phyloP scores from a whole-genome alignment of 2,888 invertebrate genomes.

The Pilophorus perplexus region DNA sequence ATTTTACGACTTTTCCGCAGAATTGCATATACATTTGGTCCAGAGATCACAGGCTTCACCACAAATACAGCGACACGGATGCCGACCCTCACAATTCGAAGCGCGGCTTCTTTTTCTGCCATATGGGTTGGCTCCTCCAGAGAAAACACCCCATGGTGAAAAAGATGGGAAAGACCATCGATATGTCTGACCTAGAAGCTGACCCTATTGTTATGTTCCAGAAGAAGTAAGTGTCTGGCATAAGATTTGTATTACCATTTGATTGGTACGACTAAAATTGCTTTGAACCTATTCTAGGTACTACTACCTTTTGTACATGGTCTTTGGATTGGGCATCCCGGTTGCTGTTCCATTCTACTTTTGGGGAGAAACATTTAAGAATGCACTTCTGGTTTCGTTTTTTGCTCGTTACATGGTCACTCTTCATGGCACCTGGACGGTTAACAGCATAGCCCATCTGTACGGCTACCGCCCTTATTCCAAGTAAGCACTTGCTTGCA shows the following conservation, averaged over 20 bases:
- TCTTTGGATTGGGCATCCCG: slow-evolving; percentile 63
- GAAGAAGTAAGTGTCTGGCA: slow-evolving; percentile 66
- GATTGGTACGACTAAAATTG: too few species aligned
- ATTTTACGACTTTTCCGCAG: slow-evolving; percentile 12
- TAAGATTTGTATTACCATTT: too few species aligned
- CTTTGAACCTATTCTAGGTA: too few species aligned
- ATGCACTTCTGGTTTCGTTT: slow-evolving; percentile 62
- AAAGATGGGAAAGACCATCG: slow-evolving; percentile 62
- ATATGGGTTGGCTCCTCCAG: slow-evolving; percentile 80
- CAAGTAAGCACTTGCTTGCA: slow-evolving; percentile 53
- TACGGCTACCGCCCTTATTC: slow-evolving; percentile 78
- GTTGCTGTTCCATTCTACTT: slow-evolving; percentile 63
- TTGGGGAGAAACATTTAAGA: slow-evolving; percentile 65
- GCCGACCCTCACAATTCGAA: slow-evolving; percentile 78
- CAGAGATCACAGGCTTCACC: slow-evolving; percentile 76
- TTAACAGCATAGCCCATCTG: slow-evolving; percentile 78
- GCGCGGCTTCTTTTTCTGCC: slow-evolving; percentile 83
- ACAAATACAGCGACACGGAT: slow-evolving; percentile 72
- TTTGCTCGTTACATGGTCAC: slow-evolving; percentile 62
- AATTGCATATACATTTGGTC: slow-evolving; percentile 65
- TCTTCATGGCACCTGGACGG: slow-evolving; percentile 76
- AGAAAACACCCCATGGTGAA: slow-evolving; percentile 75
- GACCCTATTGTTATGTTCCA: slow-evolving; percentile 74
- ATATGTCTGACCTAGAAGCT: slow-evolving; percentile 70
- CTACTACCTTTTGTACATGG: slow-evolving; percentile 61